These are phyloP conservation scores for Cottus gobio DNA, from an alignment of 2,113 vertebrate genomes.

Conservation along the genomic window DNA sequence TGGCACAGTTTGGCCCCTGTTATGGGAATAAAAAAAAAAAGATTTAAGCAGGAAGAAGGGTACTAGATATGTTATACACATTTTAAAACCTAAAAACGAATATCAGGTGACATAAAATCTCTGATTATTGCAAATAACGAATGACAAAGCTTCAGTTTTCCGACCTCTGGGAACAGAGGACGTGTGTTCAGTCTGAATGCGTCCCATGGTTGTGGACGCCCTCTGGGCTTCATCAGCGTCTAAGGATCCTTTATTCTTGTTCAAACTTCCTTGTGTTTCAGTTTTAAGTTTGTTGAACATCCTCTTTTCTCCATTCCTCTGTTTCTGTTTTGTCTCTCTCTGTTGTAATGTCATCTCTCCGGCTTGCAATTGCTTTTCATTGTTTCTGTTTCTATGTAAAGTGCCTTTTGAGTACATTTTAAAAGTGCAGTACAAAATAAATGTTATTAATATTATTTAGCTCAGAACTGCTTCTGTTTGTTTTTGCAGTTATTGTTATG, in stretches of 20 bases:
- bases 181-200: neutral
- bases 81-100: neutral
- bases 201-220: neutral
- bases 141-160: neutral
- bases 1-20: neutral
- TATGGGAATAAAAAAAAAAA: neutral
- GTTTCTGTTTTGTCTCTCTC: neutral
- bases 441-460: too few relatives aligned
- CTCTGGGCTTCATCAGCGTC: neutral
- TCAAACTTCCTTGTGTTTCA: neutral
- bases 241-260: neutral
- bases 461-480: too few relatives aligned
- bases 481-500: slow-evolving; percentile 42
- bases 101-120: neutral
- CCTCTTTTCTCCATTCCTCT: slow-evolving; percentile 1
- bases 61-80: neutral
- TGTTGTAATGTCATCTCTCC: too few relatives aligned
- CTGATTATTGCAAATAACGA: neutral
- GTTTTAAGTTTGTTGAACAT: neutral
- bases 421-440: too few relatives aligned
- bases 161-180: neutral
- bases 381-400: too few relatives aligned
- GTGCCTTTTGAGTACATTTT: too few relatives aligned
- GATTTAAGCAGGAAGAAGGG: neutral
- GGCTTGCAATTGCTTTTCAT: too few relatives aligned